Percentiles rank a stretch among this genome's conserved stretches.
Conservation (phyloP, 2,797 vertebrate species). For the Coregonus suidteri region DNA sequence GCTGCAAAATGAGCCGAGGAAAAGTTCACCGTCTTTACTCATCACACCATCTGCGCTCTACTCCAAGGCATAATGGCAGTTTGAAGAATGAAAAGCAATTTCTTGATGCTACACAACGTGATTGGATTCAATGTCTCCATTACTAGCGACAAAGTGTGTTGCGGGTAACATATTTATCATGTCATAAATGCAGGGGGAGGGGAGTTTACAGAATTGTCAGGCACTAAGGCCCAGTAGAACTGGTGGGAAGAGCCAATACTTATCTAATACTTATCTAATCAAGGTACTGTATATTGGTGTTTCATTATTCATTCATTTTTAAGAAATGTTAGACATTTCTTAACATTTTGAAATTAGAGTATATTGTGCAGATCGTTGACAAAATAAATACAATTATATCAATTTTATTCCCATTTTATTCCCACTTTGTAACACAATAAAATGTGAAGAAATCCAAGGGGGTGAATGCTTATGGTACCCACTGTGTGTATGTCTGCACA, state of each 20-base stretch:
- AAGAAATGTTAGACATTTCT: no score
- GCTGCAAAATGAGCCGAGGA: conserved; percentile 9
- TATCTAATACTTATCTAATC: no score
- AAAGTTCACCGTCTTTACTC: conserved; percentile 5
- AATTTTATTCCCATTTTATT: no score
- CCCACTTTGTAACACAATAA: no score
- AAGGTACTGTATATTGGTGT: no score
- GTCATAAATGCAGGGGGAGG: conserved; percentile 7
- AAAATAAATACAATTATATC: no score
- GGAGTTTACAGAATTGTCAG: conserved; percentile 7
- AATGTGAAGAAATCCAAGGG: no score
- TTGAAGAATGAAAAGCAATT: conserved; percentile 40
- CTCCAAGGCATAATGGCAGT: conserved; percentile 27
- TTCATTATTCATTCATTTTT: no score
- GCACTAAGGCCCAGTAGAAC: conserved; percentile 4
- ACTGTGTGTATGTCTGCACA: no score
- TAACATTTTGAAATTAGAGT: no score
- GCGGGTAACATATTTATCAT: conserved; percentile 31
- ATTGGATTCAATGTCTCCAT: conserved; percentile 36
- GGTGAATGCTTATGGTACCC: no score
- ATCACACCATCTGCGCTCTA: conserved; percentile 13
- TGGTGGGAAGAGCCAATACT: not conserved
- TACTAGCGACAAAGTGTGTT: conserved; percentile 29
- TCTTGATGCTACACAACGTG: conserved; percentile 35
- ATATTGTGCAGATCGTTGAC: no score